These are phyloP conservation scores for Gila orcuttii DNA, from an alignment of 2,113 vertebrate genomes.

Conservation along the genomic window DNA sequence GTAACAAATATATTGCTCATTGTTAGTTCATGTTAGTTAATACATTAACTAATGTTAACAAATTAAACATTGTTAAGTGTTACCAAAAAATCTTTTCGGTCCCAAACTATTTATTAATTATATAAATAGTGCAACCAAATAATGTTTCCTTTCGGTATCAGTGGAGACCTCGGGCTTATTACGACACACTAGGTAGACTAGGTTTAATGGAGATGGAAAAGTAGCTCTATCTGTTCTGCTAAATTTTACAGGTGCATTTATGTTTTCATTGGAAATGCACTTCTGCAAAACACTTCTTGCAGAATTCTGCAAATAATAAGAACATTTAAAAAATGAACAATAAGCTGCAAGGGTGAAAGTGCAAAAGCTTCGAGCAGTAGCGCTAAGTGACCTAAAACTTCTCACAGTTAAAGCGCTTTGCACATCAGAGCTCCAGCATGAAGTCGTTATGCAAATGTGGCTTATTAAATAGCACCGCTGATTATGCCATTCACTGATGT, in stretches of 20 bases:
- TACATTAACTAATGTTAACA: too few relatives aligned
- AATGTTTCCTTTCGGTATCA: too few relatives aligned
- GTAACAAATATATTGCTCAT: too few relatives aligned
- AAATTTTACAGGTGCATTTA: background rate
- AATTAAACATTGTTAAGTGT: too few relatives aligned
- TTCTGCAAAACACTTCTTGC: background rate
- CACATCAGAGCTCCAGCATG: constrained; percentile 15
- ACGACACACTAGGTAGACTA: background rate
- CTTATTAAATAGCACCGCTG: constrained; percentile 17
- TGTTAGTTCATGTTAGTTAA: too few relatives aligned
- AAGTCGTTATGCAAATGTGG: constrained; percentile 18
- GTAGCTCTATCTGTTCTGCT: background rate
- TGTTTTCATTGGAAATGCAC: background rate
- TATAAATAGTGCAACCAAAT: too few relatives aligned
- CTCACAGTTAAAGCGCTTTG: constrained; percentile 12
- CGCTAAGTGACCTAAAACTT: constrained; percentile 4
- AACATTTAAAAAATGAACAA: background rate
- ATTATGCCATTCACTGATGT: constrained; percentile 20
- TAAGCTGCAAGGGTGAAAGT: background rate
- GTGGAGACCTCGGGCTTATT: background rate
- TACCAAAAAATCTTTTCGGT: too few relatives aligned
- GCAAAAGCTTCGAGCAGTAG: background rate
- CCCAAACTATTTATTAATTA: too few relatives aligned
- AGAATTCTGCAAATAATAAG: background rate
- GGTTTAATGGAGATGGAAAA: background rate